phyloP scores from a whole-genome alignment of 2,113 vertebrate genomes.

The Orientallactaga bullata region DNA sequence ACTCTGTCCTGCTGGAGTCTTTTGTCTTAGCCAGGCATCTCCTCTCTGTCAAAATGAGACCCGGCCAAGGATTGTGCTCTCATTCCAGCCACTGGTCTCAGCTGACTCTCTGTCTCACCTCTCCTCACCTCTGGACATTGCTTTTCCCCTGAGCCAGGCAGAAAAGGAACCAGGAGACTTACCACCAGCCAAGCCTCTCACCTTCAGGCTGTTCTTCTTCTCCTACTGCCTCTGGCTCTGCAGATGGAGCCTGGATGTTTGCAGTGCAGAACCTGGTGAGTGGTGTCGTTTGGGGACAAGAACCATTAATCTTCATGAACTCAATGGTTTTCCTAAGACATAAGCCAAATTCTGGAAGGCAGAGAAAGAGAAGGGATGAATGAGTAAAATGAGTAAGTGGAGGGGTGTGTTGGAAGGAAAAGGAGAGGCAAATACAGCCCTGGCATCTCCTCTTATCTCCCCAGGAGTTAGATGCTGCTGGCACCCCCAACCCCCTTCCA shows the following conservation, averaged over 20 bases:
- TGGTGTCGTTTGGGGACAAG: not conserved
- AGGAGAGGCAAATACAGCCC: not conserved
- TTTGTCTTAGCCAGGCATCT: not conserved
- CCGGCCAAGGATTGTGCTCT: not conserved
- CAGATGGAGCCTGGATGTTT: not conserved
- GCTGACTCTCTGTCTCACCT: constrained; percentile 67
- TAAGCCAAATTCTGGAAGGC: not conserved
- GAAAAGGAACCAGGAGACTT: not conserved
- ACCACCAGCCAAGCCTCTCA: not conserved
- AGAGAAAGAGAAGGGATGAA: not conserved
- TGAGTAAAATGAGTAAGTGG: not conserved
- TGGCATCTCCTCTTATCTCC: not conserved
- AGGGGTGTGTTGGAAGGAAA: not conserved
- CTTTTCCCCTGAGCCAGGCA: not conserved
- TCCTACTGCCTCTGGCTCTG: not conserved
- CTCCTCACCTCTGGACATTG: not conserved
- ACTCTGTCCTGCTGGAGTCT: not conserved
- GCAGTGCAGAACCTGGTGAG: not conserved
- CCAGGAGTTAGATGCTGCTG: not conserved
- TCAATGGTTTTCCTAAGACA: constrained; percentile 7
- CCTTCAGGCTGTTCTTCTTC: not conserved
- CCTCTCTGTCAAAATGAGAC: not conserved
- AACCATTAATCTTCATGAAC: constrained; percentile 52
- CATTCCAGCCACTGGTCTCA: constrained; percentile 61
- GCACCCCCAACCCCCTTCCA: not conserved